These are phyloP conservation scores for Xyrichtys novacula DNA, from an alignment of 2,797 vertebrate genomes.

Conservation along the genomic window DNA sequence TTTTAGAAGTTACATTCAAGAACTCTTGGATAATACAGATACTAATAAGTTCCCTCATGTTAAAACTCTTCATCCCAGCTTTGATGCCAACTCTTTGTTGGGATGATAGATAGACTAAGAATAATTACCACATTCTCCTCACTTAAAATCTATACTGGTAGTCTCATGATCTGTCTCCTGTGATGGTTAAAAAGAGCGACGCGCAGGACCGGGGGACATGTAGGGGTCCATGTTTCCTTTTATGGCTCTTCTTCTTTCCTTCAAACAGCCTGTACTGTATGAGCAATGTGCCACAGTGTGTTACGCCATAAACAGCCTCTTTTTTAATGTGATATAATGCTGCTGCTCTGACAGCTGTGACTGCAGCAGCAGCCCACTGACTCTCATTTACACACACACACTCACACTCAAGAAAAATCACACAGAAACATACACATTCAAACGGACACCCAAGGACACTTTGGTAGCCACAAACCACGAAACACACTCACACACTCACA, in stretches of 20 bases:
- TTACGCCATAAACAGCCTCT: constrained; percentile 38
- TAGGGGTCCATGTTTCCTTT: constrained; percentile 40
- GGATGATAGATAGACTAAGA: constrained; percentile 51
- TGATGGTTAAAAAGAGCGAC: constrained; percentile 31
- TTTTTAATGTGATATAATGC: constrained; percentile 48
- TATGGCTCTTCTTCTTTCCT: constrained; percentile 36
- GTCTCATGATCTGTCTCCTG: constrained; percentile 19
- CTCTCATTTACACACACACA: constrained; percentile 40
- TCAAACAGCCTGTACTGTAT: constrained; percentile 28
- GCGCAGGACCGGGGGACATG: constrained; percentile 22
- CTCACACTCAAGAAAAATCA: constrained; percentile 19
- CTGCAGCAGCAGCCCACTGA: constrained; percentile 42
- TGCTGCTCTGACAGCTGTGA: constrained; percentile 30
- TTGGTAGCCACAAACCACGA: constrained; percentile 23
- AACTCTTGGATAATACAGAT: too few relatives aligned
- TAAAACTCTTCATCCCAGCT: constrained; percentile 25
- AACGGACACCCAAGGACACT: constrained; percentile 51
- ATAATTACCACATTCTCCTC: constrained; percentile 51
- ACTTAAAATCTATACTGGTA: constrained; percentile 60
- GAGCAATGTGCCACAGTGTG: constrained; percentile 30
- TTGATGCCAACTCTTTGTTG: constrained; percentile 51
- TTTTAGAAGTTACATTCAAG: too few relatives aligned
- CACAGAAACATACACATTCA: constrained; percentile 26
- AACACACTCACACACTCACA: constrained; percentile 37
- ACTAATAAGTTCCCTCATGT: neutral